Base-by-base conservation (phyloP, 1,140 invertebrate genomes). In the Drosophila arizonae region DNA sequence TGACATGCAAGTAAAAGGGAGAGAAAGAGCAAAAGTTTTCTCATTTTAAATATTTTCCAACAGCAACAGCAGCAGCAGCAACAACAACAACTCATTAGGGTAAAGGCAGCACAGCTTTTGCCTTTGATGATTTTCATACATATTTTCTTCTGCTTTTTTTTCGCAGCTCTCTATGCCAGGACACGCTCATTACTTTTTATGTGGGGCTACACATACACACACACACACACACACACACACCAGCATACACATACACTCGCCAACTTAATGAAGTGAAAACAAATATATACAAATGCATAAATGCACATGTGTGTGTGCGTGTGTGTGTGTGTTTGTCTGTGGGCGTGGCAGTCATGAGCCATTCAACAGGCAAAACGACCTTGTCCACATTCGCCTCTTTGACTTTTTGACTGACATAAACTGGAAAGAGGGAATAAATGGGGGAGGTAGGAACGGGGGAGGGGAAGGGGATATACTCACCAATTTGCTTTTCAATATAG, bases 401-500 rank as follows among this genome's bases (percentile, higher is more conserved):
- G 39, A 77, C 48, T 50, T 1, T 24, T 24, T 76, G 79, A 24
- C 21, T 24, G 76, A 79, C 79, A 50, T 50, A 62, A 66, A 61
- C 65, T 45, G n/a, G 15, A 26, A 6, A n/a, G 63, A 26, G 50
- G 11, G 11, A 2, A 30, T 4, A 8, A 1, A 52, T 13, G 13
- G 11, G 17, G 43, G 50, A 1, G 21, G 21, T 24, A 24, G 21
- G 8, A 41, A 39, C 11, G 30, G 50, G 6, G 10, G 21, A 3
- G 30, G 50, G 45, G 30, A 17, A 30, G 51, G 33, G 65, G 3
- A 24, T 15, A 11, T 33, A 82, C 77, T 90, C 93, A 95, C 95
- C 95, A 91, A 96, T 96, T 94, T 96, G 95, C 93, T 95, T 96
- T 93, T 99, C 98, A 72, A 97, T 96, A 91, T 98, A 97, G 74